Percentiles rank a stretch among this genome's conserved stretches.
Evolutionary conservation across 2,113 vertebrate genomes (phyloP).

Genomic region (Pseudorectes ferrugineus): DNA sequence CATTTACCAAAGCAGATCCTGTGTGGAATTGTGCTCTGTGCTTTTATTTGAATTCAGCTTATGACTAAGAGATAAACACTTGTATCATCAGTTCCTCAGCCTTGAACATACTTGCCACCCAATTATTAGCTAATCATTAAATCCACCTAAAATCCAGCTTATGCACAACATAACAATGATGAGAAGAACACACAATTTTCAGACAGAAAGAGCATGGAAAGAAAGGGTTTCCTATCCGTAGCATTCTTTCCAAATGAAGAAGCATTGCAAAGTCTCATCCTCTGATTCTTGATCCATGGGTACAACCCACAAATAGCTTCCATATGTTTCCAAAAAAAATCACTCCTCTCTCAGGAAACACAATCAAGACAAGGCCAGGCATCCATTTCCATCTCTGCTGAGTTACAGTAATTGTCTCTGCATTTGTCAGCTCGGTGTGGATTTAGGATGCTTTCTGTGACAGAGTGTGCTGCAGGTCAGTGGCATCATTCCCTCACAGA

Average conservation of each 20-base stretch:
- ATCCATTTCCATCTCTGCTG: not conserved
- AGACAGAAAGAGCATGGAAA: not conserved
- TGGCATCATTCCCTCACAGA: not conserved
- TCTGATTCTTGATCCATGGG: not conserved
- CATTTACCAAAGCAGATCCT: not conserved
- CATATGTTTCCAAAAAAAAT: not conserved
- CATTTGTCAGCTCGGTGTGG: not conserved
- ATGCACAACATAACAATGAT: not conserved
- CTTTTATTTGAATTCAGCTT: not conserved
- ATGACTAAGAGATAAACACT: slow-evolving; percentile 24
- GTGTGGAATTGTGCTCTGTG: not conserved
- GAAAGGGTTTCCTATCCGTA: not conserved
- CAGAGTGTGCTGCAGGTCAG: not conserved
- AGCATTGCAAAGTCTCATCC: not conserved
- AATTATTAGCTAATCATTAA: slow-evolving; percentile 31
- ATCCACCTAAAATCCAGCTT: slow-evolving; percentile 17
- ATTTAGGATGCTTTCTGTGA: not conserved
- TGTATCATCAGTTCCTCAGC: not conserved
- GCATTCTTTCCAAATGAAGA: not conserved
- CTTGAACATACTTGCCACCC: not conserved
- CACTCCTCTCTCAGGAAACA: not conserved
- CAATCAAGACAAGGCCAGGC: not conserved
- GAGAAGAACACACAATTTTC: not conserved
- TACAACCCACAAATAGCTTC: slow-evolving; percentile 19
- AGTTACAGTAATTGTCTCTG: not conserved